Percentiles rank a stretch among this genome's conserved stretches.
Conservation (phyloP, 2,888 invertebrate genomes). For the Argyresthia albistria region DNA sequence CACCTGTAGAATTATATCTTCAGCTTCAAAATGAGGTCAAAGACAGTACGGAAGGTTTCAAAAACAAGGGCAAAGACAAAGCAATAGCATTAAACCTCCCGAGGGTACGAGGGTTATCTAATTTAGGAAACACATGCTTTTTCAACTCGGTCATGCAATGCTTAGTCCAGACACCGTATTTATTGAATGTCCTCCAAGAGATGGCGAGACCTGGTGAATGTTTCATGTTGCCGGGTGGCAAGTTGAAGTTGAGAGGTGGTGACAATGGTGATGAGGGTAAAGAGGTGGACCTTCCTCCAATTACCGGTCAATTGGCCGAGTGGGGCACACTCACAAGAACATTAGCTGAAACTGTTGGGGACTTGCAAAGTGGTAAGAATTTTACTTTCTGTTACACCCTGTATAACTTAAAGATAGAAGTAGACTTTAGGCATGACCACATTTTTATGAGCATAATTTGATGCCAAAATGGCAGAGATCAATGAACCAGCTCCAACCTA, state of each 20-base stretch:
- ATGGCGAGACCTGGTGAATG: conserved; percentile 77
- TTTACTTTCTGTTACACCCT: too few species aligned
- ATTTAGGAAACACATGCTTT: conserved; percentile 97
- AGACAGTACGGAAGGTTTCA: conserved; percentile 28
- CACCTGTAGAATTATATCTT: conserved; percentile 14
- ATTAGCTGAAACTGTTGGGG: conserved; percentile 78
- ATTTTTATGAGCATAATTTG: too few species aligned
- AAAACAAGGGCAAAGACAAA: conserved; percentile 45
- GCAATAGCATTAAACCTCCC: conserved; percentile 46
- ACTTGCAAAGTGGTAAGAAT: conserved; percentile 72
- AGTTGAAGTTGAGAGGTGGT: conserved; percentile 60
- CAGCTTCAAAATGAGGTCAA: conserved; percentile 13
- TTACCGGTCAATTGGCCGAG: conserved; percentile 77
- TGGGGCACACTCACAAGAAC: conserved; percentile 79
- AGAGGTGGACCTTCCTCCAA: conserved; percentile 73
- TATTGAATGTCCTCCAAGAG: conserved; percentile 79
- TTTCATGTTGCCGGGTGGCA: conserved; percentile 82
- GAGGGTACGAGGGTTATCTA: conserved; percentile 84
- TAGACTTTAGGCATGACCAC: too few species aligned
- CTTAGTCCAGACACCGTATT: conserved; percentile 87
- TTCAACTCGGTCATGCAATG: conserved; percentile 98
- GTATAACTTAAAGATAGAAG: too few species aligned
- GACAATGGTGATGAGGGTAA: conserved; percentile 39
- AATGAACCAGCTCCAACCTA: too few species aligned
- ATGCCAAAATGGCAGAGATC: too few species aligned